Base-by-base conservation (phyloP, 2,797 vertebrate species). In the Cheirogaleus major region DNA sequence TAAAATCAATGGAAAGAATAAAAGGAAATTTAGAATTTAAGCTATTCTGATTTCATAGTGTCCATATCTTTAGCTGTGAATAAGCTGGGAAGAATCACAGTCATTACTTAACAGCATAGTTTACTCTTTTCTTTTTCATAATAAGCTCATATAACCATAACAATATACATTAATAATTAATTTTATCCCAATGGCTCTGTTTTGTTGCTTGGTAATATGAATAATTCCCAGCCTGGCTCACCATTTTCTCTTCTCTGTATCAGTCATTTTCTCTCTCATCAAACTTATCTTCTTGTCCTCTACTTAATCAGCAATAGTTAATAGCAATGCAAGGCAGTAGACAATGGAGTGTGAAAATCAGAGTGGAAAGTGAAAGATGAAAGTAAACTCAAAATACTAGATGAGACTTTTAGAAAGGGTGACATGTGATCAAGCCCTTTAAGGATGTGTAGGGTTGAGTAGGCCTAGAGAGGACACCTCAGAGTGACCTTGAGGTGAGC, bases 351-450 rank as follows among this genome's bases (percentile, higher is more conserved):
- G 7, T 61, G 52, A 89, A 95, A 79, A 38, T 75, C 59, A 86
- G 41, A 73, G 73, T 41, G 17, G 75, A 75, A 94, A 92, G 93
- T 20, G 35, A 91, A 35, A 75, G 4, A 5, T 69, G 32, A 81
- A 67, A 45, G 17, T 35, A 72, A 96, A 73, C 38, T 84, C n/a
- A 69, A 95, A 96, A 50, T 85, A 85, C 67, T 50, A 80, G 50
- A 10, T 41, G 14, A 79, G 32, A 52, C 13, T 92, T 8, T 84
- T 57, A 50, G 7, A 84, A 43, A 50, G 55, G 48, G 13, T 83
- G 48, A 30, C 25, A 73, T 9, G 6, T 65, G 48, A 50, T 67
- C 7, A 23, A 41, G 22, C 38, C 11, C 14, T 91, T 69, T 76
- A 69, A 87, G 35, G 14, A 30, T 55, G 17, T 48, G 4, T 63